Conservation (phyloP, 2,113 vertebrate genomes). For the Polypterus senegalus region DNA sequence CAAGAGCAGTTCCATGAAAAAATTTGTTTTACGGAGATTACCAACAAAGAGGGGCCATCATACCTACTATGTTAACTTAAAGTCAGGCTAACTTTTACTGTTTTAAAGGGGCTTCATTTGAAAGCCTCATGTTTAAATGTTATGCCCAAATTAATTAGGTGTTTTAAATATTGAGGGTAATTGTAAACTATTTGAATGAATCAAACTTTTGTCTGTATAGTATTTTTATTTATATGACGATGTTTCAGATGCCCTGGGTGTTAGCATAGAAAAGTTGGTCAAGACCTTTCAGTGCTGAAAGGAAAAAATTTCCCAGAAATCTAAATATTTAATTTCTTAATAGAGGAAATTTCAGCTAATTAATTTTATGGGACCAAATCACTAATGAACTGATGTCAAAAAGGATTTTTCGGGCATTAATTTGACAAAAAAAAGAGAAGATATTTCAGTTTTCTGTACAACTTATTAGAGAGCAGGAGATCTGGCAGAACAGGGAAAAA, state of each 20-base stretch:
- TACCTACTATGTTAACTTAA: neutral
- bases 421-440: slow-evolving; percentile 18
- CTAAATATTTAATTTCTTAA: slow-evolving; percentile 42
- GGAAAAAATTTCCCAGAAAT: slow-evolving; percentile 27
- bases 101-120: slow-evolving; percentile 22
- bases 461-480: slow-evolving; percentile 17
- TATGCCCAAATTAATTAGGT: slow-evolving; percentile 37
- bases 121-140: slow-evolving; percentile 34
- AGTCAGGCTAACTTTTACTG: slow-evolving; percentile 10
- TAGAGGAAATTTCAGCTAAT: slow-evolving; percentile 28
- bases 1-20: too few relatives aligned
- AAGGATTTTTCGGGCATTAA: slow-evolving; percentile 25
- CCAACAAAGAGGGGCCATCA: neutral
- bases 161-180: slow-evolving; percentile 26
- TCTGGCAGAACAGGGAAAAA: neutral
- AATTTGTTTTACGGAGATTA: too few relatives aligned
- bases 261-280: slow-evolving; percentile 13
- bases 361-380: slow-evolving; percentile 31
- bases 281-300: slow-evolving; percentile 16
- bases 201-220: slow-evolving; percentile 22
- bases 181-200: slow-evolving; percentile 33
- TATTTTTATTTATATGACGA: slow-evolving; percentile 22
- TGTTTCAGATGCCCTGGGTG: slow-evolving; percentile 18
- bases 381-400: slow-evolving; percentile 30
- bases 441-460: slow-evolving; percentile 12